phyloP scores from a whole-genome alignment of 2,113 vertebrate genomes.

The Microtus oregoni region DNA sequence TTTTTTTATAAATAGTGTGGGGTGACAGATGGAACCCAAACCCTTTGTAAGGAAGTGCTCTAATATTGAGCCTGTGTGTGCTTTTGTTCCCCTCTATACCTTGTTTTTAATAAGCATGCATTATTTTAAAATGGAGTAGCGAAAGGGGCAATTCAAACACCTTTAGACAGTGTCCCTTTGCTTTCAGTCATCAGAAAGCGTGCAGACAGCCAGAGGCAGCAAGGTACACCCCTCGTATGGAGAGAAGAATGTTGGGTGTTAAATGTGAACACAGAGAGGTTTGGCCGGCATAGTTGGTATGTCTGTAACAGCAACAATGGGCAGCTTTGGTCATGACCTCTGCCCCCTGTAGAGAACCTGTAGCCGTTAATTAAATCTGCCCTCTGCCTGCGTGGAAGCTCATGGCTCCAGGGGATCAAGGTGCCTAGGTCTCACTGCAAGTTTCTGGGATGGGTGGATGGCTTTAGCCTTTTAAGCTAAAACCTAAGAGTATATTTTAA shows the following conservation, averaged over 20 bases:
- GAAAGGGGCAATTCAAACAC: background rate
- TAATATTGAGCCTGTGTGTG: slow-evolving; percentile 1
- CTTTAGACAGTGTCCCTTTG: background rate
- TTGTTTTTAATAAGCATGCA: background rate
- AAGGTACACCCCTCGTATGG: background rate
- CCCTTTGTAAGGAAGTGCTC: background rate
- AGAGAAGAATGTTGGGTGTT: background rate
- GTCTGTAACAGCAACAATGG: background rate
- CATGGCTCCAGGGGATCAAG: background rate
- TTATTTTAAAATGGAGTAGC: background rate
- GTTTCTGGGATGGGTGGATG: background rate
- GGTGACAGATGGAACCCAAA: background rate
- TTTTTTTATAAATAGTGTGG: background rate
- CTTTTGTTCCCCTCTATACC: background rate
- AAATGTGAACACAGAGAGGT: background rate
- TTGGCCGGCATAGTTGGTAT: background rate
- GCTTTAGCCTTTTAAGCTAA: background rate
- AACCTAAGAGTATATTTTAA: background rate
- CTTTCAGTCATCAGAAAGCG: background rate
- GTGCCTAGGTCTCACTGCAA: background rate
- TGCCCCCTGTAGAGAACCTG: background rate
- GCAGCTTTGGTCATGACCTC: background rate
- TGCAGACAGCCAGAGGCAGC: background rate
- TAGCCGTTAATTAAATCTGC: background rate
- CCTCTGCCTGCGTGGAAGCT: background rate